These are phyloP conservation scores for Macquaria australasica DNA, from an alignment of 2,113 vertebrate species.

Conservation along the genomic window DNA sequence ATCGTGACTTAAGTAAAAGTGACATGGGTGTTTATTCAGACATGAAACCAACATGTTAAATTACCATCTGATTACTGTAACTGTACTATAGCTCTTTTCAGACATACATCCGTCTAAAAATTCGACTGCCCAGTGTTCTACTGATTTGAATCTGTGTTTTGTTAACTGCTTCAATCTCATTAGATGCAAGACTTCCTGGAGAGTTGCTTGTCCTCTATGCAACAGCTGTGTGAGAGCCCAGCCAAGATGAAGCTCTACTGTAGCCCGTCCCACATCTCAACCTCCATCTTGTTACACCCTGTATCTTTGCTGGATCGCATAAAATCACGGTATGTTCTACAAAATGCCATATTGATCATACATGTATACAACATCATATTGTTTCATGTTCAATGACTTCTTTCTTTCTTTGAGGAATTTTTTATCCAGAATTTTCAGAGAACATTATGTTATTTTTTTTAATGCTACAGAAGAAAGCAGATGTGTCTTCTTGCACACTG, in stretches of 20 bases:
- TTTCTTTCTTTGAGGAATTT: not conserved
- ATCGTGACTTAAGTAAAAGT: too few species aligned
- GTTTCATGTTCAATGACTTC: not conserved
- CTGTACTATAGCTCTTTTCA: too few species aligned
- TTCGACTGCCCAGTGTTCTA: not conserved
- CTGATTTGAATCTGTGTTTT: not conserved
- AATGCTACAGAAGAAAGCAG: not conserved
- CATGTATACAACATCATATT: not conserved
- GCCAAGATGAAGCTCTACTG: not conserved
- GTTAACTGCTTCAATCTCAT: not conserved
- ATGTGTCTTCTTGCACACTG: too few species aligned
- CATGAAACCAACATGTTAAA: too few species aligned
- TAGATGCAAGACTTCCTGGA: slow-evolving; percentile 89
- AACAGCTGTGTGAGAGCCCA: slow-evolving; percentile 71
- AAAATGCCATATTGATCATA: not conserved
- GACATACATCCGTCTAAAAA: too few species aligned
- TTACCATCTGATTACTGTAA: too few species aligned
- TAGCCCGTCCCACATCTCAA: slow-evolving; percentile 21
- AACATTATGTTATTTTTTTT: not conserved
- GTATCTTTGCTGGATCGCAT: slow-evolving; percentile 82
- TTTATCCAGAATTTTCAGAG: not conserved
- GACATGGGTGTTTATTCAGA: too few species aligned
- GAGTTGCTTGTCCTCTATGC: slow-evolving; percentile 86
- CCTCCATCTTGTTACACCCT: slow-evolving; percentile 79
- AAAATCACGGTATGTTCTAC: slow-evolving; percentile 43